Conservation (phyloP, 2,888 invertebrate species). For the Plagiodera versicolora region DNA sequence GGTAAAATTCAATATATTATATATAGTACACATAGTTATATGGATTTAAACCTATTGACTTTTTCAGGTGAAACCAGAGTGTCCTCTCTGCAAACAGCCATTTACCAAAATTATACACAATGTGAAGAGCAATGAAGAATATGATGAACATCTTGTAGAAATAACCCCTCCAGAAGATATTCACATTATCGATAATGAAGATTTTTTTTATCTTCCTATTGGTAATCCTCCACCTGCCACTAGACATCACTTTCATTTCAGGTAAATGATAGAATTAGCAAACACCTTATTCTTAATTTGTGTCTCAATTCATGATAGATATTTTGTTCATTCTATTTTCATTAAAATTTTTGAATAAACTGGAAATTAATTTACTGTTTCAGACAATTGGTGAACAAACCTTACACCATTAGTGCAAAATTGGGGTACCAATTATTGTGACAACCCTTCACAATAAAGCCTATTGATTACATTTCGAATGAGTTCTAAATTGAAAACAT, state of each 20-base stretch:
- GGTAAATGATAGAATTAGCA: constrained; percentile 39
- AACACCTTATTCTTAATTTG: too few relatives aligned
- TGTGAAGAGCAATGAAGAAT: constrained; percentile 83
- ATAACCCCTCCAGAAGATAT: constrained; percentile 44
- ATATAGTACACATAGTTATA: neutral
- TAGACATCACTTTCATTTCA: constrained; percentile 52
- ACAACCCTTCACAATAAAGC: too few relatives aligned
- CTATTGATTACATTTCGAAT: too few relatives aligned
- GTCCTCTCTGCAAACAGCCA: constrained; percentile 90
- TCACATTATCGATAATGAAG: constrained; percentile 41
- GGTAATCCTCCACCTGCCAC: constrained; percentile 37
- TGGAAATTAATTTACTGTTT: too few relatives aligned
- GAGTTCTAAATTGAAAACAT: too few relatives aligned
- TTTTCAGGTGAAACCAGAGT: constrained; percentile 82
- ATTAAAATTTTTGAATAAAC: too few relatives aligned
- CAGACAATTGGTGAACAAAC: too few relatives aligned
- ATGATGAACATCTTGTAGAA: constrained; percentile 75
- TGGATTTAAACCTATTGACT: neutral
- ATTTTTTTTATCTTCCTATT: constrained; percentile 42
- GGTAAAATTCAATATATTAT: constrained; percentile 52
- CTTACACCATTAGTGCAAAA: too few relatives aligned
- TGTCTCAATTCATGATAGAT: too few relatives aligned
- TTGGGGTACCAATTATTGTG: too few relatives aligned
- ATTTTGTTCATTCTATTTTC: too few relatives aligned
- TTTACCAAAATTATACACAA: constrained; percentile 93